These are phyloP conservation scores for Ochropacha duplaris DNA, from an alignment of 2,888 invertebrate genomes.

Conservation along the genomic window DNA sequence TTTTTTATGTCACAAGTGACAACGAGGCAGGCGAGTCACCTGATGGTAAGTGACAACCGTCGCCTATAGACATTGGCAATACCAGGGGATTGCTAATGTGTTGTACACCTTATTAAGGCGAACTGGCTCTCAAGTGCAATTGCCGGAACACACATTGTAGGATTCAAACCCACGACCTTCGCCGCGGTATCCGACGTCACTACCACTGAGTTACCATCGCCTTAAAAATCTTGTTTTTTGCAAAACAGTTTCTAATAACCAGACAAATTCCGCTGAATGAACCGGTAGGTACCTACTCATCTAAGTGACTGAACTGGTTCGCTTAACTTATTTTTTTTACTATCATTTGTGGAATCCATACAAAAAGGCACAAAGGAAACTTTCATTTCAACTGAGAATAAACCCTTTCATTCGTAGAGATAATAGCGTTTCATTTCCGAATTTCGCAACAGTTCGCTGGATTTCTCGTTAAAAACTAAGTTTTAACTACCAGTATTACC, in stretches of 20 bases:
- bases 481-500: slow-evolving; percentile 10
- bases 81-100: too few relatives aligned
- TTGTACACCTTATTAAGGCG: too few relatives aligned
- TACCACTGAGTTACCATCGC: too few relatives aligned
- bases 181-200: too few relatives aligned
- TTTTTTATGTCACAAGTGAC: too few relatives aligned
- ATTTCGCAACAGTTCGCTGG: slow-evolving; percentile 31
- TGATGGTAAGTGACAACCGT: too few relatives aligned
- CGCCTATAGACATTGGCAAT: too few relatives aligned
- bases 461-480: slow-evolving; percentile 9
- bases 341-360: slow-evolving; percentile 25
- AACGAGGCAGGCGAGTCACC: too few relatives aligned
- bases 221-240: not conserved
- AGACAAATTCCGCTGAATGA: not conserved
- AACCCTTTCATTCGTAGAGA: slow-evolving; percentile 30
- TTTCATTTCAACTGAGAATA: slow-evolving; percentile 18
- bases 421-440: slow-evolving; percentile 38
- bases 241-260: not conserved
- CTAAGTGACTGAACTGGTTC: slow-evolving; percentile 3
- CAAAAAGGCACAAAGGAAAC: slow-evolving; percentile 28
- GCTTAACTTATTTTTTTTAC: slow-evolving; percentile 14
- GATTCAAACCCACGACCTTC: too few relatives aligned
- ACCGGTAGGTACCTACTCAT: not conserved
- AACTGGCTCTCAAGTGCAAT: too few relatives aligned
- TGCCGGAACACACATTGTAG: too few relatives aligned